Base-by-base conservation (phyloP, 2,888 invertebrate genomes). In the Drosophila neotestacea region DNA sequence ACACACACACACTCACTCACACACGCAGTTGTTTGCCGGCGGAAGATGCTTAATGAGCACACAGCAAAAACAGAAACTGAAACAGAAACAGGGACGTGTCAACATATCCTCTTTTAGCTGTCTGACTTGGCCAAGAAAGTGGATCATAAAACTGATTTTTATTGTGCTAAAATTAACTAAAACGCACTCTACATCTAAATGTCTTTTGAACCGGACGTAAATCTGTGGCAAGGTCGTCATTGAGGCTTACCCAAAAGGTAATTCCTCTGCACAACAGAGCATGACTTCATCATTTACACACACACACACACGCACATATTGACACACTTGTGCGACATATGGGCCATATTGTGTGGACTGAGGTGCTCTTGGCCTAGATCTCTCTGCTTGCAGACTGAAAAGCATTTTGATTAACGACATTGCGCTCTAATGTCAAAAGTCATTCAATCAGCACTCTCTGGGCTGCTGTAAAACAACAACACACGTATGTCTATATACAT, bases 331-430 rank as follows among this genome's bases (percentile, higher is more conserved):
- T n/a, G 51, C 46, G 61, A 52, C 60, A 78, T 62, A 54, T 59
- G 63, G 32, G 7, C 41, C 56, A 50, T 51, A 47, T 56, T 69
- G 73, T 73, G 67, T 73, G 69, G 68, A 63, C 56, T 77, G 7
- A 58, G 68, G 68, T 74, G 54, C 58, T 75, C 22, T 61, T 69
- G 66, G 52, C 62, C 72, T 32, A 75, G 52, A 60, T 60, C 55
- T 70, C 54, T 55, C 10, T n/a, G 34, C 44, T 61, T 39, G 58
- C 51, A 67, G 62, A 70, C 69, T 68, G 70, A 52, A 70, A 73
- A 72, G 67, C 84, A 74, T 88, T 88, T 89, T 88, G 85, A 85
- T 85, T 89, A 85, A 89, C 90, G 85, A 89, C 86, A 89, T 85
- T 85, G 63, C 77, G 71, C 80, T 66, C 84, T 85, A 83, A 85